Percentiles rank a stretch among this genome's conserved stretches.
These are phyloP conservation scores for Mus spretus DNA, from an alignment of 2,797 vertebrate species.

Conservation along the genomic window DNA sequence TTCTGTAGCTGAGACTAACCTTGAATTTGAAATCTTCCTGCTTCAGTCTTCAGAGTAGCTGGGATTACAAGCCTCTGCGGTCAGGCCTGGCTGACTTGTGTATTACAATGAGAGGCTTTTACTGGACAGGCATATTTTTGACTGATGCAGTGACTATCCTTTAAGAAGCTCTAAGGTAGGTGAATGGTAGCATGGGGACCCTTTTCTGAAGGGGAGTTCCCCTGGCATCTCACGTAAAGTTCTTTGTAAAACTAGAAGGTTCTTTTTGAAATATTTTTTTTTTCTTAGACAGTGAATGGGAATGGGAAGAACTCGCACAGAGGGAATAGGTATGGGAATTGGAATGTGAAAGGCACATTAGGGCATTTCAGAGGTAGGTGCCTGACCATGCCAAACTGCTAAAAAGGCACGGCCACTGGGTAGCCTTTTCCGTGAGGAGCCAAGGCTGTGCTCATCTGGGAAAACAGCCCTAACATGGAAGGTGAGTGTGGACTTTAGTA, in stretches of 20 bases:
- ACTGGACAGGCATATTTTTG: not conserved
- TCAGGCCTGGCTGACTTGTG: not conserved
- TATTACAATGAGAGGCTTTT: conserved; percentile 38
- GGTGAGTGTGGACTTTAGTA: not conserved
- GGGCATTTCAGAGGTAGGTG: conserved; percentile 48
- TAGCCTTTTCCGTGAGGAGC: not conserved
- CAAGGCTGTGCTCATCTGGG: not conserved
- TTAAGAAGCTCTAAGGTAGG: conserved; percentile 7
- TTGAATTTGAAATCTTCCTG: not conserved
- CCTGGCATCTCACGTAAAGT: not conserved
- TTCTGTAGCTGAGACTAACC: not conserved
- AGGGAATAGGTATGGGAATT: not conserved
- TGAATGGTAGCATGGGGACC: not conserved
- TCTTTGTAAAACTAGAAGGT: conserved; percentile 7
- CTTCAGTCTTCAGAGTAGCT: not conserved
- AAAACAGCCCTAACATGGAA: not conserved
- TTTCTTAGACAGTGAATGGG: not conserved
- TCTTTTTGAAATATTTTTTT: conserved; percentile 61
- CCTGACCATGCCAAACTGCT: not conserved
- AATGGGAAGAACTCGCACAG: not conserved
- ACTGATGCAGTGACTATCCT: not conserved
- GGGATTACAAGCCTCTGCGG: not conserved
- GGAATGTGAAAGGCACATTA: not conserved
- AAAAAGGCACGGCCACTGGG: not conserved
- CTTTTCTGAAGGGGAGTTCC: not conserved